Conservation (phyloP, 2,113 vertebrate genomes). For the Sardina pilchardus region DNA sequence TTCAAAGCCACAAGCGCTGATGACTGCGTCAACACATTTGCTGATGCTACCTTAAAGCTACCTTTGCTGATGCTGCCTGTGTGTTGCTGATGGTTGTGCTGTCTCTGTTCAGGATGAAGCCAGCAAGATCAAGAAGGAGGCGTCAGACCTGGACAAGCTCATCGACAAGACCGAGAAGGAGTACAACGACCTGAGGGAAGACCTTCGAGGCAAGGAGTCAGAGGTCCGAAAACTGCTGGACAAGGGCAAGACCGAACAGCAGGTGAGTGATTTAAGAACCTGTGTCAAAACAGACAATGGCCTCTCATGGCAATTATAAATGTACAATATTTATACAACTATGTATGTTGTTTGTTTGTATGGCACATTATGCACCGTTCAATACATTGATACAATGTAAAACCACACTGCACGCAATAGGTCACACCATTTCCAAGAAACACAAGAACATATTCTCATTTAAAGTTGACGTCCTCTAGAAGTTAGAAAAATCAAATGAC, state of each 20-base stretch:
- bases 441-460: too few species aligned
- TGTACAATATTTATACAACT: too few species aligned
- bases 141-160: slow-evolving; percentile 83
- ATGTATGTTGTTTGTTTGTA: not conserved
- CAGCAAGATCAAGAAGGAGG: slow-evolving; percentile 90
- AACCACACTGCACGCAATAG: too few species aligned
- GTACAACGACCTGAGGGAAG: slow-evolving; percentile 89
- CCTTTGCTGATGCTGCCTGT: not conserved
- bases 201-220: slow-evolving; percentile 85
- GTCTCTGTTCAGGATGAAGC: slow-evolving; percentile 80
- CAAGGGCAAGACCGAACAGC: slow-evolving; percentile 92
- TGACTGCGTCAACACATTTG: not conserved
- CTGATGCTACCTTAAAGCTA: too few species aligned
- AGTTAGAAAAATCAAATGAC: too few species aligned
- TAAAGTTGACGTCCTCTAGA: too few species aligned
- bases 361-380: not conserved
- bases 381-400: too few species aligned
- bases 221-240: slow-evolving; percentile 94
- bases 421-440: too few species aligned
- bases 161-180: slow-evolving; percentile 89
- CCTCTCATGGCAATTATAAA: too few species aligned
- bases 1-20: not conserved
- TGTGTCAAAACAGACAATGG: not conserved
- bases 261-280: slow-evolving; percentile 73
- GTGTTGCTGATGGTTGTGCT: slow-evolving; percentile 17